Evolutionary conservation across 2,113 vertebrate genomes (phyloP).

Genomic region (Rana temporaria): DNA sequence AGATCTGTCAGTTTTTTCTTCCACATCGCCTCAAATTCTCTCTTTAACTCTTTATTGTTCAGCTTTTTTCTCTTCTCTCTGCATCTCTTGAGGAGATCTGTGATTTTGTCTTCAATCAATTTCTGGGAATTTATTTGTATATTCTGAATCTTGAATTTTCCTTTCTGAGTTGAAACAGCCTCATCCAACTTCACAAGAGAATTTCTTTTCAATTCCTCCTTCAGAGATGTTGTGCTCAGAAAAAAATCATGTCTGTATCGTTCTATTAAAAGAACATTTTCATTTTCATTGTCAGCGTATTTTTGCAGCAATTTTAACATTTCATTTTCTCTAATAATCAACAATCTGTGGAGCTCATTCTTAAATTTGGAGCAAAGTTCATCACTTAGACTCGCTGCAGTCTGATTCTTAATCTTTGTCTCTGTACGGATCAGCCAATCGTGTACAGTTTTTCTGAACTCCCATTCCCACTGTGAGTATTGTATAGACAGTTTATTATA

Average conservation of each 20-base stretch:
- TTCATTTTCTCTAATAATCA: not conserved
- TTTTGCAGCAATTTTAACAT: not conserved
- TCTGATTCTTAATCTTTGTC: constrained; percentile 60
- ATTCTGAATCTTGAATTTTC: constrained; percentile 54
- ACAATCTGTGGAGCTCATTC: not conserved
- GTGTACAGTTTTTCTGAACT: no score
- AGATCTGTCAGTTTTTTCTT: not conserved
- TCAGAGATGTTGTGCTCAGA: constrained; percentile 61
- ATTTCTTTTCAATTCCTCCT: constrained; percentile 62
- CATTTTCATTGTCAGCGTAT: constrained; percentile 52
- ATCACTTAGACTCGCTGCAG: constrained; percentile 60
- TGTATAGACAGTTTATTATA: not conserved
- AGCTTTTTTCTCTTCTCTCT: constrained; percentile 55
- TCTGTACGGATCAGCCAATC: no score
- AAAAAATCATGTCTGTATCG: constrained; percentile 63
- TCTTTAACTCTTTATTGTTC: constrained; percentile 59
- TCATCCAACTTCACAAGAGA: constrained; percentile 57
- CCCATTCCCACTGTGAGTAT: constrained; percentile 31
- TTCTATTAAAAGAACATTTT: constrained; percentile 41
- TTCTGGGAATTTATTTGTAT: constrained; percentile 42
- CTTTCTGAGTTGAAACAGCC: constrained; percentile 57
- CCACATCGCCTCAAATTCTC: constrained; percentile 66
- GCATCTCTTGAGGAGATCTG: constrained; percentile 17
- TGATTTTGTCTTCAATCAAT: constrained; percentile 62
- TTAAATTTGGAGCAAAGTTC: constrained; percentile 64